Evolutionary conservation across 1,140 invertebrate species (phyloP).

Genomic region (roundworm (Caenorhabditis elegans)): WBcel235 BX284602.5:8614001-8614500

Average conservation of each 20-base stretch:
- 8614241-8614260: background rate
- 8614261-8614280: background rate
- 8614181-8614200: constrained; percentile 29
- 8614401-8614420: background rate
- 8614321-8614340: background rate
- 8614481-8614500: no score
- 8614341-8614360: background rate
- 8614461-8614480: background rate
- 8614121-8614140: no score
- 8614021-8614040: constrained; percentile 23
- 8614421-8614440: background rate
- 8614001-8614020: background rate
- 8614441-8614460: no score
- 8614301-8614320: background rate
- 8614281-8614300: background rate
- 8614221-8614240: constrained; percentile 2
- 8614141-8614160: constrained; percentile 23
- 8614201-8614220: background rate
- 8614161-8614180: constrained; percentile 24
- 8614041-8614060: background rate
- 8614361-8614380: constrained; percentile 13
- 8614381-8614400: background rate
- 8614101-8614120: background rate
- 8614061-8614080: constrained; percentile 34
- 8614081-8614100: background rate